Conservation (phyloP, 2,113 vertebrate genomes). For the Lepisosteus oculatus region DNA sequence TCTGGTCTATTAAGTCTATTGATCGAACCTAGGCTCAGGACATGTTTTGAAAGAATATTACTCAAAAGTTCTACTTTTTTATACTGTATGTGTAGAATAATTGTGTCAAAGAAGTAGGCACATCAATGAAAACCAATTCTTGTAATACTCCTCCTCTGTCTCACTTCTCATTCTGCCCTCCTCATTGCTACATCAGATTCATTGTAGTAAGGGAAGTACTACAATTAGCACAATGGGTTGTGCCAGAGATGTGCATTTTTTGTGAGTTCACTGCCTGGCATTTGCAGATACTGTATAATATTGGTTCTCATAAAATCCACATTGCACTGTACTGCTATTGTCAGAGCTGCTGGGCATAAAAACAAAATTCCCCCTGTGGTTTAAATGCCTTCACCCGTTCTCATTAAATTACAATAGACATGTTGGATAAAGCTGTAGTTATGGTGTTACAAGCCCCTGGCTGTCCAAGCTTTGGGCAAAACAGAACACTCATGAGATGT, state of each 20-base stretch:
- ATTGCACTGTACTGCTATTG: neutral
- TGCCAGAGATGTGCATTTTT: too few species aligned
- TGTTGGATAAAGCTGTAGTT: neutral
- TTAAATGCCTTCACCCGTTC: neutral
- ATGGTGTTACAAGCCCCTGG: neutral
- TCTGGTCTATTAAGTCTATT: slow-evolving; percentile 27
- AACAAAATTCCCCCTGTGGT: neutral
- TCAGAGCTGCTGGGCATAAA: neutral
- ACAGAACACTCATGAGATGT: neutral
- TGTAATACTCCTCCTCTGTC: too few species aligned
- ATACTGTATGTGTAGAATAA: neutral
- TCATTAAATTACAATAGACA: neutral
- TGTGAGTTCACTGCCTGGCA: too few species aligned
- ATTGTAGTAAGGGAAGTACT: too few species aligned
- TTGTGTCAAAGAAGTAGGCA: too few species aligned
- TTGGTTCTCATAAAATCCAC: too few species aligned
- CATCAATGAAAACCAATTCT: too few species aligned
- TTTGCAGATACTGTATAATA: too few species aligned
- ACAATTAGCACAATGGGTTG: too few species aligned
- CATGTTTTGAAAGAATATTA: neutral
- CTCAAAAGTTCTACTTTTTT: neutral
- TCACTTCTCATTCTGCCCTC: too few species aligned
- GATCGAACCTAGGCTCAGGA: slow-evolving; percentile 21
- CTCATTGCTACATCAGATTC: too few species aligned
- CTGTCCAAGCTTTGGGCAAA: neutral